A percentile compares a stretch with the other conserved stretches of the same genome.
These are phyloP conservation scores for Neoarius graeffei DNA, from an alignment of 2,113 vertebrate species.

Conservation along the genomic window DNA sequence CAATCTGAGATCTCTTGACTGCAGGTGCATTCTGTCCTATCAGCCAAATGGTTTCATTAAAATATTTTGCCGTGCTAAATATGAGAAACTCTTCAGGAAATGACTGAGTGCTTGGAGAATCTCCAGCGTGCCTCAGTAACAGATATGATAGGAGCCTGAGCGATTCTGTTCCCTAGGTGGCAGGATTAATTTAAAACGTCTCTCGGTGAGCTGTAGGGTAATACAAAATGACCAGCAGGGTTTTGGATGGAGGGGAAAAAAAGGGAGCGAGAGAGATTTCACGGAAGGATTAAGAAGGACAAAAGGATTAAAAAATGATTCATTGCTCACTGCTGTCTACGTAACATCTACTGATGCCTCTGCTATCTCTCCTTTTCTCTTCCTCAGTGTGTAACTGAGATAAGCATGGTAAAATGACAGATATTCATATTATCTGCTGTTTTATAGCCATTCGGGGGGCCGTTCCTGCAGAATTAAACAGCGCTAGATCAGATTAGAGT, in stretches of 20 bases:
- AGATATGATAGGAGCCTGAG: conserved; percentile 15
- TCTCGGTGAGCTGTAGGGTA: conserved; percentile 30
- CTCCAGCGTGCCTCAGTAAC: neutral
- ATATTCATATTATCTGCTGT: conserved; percentile 35
- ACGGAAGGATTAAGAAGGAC: conserved; percentile 34
- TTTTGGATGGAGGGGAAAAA: conserved; percentile 12
- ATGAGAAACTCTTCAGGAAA: conserved; percentile 23
- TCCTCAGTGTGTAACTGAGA: conserved; percentile 2
- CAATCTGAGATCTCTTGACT: neutral
- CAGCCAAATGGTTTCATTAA: neutral
- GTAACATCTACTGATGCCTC: neutral
- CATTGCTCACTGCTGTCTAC: neutral
- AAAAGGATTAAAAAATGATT: conserved; percentile 12
- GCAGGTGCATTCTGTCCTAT: neutral
- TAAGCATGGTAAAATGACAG: neutral
- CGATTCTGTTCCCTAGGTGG: neutral
- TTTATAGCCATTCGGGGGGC: conserved; percentile 12
- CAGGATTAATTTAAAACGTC: conserved; percentile 48
- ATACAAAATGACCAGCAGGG: conserved; percentile 44
- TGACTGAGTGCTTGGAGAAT: neutral
- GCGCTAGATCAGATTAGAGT: conserved; percentile 18
- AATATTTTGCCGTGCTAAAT: neutral
- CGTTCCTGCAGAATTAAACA: neutral
- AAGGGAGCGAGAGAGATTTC: neutral
- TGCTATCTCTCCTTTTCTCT: neutral